Percentiles rank a stretch among this genome's conserved stretches.
Evolutionary conservation across 2,113 vertebrate species (phyloP).

Genomic region (Baryphthengus martii): DNA sequence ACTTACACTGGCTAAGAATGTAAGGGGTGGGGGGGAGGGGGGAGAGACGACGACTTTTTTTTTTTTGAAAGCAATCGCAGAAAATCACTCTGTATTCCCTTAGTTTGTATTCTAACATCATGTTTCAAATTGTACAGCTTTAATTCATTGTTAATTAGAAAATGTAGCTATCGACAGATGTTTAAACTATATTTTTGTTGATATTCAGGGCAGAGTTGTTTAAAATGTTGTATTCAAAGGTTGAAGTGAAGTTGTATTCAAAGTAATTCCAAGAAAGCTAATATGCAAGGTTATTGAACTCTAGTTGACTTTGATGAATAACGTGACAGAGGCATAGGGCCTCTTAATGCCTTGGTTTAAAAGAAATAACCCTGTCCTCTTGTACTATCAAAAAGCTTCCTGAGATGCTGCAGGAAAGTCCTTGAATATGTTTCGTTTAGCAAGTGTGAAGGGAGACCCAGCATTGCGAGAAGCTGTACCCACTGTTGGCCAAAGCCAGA

Average conservation of each 20-base stretch:
- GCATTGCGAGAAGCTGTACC: neutral
- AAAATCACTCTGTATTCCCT: neutral
- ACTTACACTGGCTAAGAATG: neutral
- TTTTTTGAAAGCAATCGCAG: neutral
- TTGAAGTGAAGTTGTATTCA: neutral
- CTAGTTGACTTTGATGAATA: neutral
- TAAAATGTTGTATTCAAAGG: too few relatives aligned
- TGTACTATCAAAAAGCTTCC: neutral
- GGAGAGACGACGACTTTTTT: neutral
- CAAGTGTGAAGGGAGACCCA: neutral
- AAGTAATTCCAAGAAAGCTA: neutral
- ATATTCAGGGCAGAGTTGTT: neutral
- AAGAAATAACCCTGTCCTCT: neutral
- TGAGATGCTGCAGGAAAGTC: neutral
- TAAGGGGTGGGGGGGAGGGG: accelerated
- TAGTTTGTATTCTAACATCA: neutral
- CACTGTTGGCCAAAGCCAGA: neutral
- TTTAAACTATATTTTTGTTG: neutral
- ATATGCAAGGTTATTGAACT: neutral
- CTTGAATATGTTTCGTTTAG: neutral
- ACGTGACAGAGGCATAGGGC: neutral
- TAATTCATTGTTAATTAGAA: neutral
- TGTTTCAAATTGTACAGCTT: neutral
- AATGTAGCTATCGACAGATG: neutral
- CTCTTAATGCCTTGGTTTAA: neutral